Base-by-base conservation (phyloP, 2,113 vertebrate species). In the Sinocyclocheilus rhinocerous region DNA sequence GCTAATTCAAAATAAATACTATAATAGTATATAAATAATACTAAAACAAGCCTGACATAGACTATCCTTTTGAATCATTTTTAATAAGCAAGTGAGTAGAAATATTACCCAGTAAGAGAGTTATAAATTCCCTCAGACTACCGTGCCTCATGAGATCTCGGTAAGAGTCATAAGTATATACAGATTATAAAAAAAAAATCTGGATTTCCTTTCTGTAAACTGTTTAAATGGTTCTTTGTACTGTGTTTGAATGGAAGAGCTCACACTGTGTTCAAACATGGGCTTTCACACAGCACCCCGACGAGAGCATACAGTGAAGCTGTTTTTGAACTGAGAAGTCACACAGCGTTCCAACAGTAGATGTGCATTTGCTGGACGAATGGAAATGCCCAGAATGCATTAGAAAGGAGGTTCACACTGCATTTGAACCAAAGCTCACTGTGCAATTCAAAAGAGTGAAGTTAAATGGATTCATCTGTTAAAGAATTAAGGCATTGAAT, bases 221-320 rank as follows among this genome's bases (percentile, higher is more conserved):
- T 70, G 24, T 55, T 48, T 55, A n/a, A 72, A 80, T 80, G 55
- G 3, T 15, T 36, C 55, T 61, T 80, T 80, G 77, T 61, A 4
- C 5, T 63, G 78, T 81, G 36, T 65, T 65, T 65, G 36, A 65
- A 81, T 81, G 78, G 59, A 4, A 65, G 36, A 26, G 57, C 22
- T 1, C 78, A 45, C 4, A 26, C 59, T 65, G 78, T 81, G 59
- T 65, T 81, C 59, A 81, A 65, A 81, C 36, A 81, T 26, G 78
- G 2, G 39, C 39, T 42, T 81, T 65, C 39, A 81, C n/a, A 26
- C 39, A 20, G 78, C 57, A 65, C 15, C 78, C 39, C 59, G 45
- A 29, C 9, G 36, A 45, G 36, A 81, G 59, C n/a, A 9, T 8
- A 65, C 33, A 15, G 22, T 16, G 78, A 81, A 16, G 3, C 22